Base-by-base conservation (phyloP, 2,113 vertebrate species). In the Dromiciops gliroides region DNA sequence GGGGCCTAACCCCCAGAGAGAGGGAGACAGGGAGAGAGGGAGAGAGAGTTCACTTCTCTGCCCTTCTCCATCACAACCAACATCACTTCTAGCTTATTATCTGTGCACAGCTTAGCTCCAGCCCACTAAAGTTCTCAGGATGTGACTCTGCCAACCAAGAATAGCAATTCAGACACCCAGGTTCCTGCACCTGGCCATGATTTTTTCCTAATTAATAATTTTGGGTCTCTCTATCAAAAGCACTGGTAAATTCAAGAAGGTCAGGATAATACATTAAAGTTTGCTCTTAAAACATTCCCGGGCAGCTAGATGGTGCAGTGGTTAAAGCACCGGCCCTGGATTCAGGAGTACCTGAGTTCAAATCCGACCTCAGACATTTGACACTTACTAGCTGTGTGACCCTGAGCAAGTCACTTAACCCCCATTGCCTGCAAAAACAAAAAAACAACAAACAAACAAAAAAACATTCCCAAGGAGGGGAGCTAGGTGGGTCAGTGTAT, bases 1-100 rank as follows among this genome's bases (percentile, higher is more conserved):
- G 92, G 94, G 93, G 5, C 48, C 90, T 89, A 28, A 2, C 26
- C 50, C 92, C 90, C 47, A 90, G 90, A 91, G 91, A 95, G 28
- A 50, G 53, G 92, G 89, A 47, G 88, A 89, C 31, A 48, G 7
- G 89, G 52, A 91, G 37, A 50, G 53, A 93, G 89, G 11, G 89
- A 37, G 44, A 48, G 8, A 89, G 51, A 91, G 60, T 23, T 93
- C 8, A 1, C 89, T 92, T 90, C 92, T 89, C 8, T 94, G 25
- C 92, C 24, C 31, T 28, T 50, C 89, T 1, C 0, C 7, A 26
- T 25, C 48, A 47, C 23, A 50, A 44, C 44, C 28, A 24, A 22
- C 67, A 89, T n/a, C 50, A 2, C 44, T 53, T 48, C 47, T 90
- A 89, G 89, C n/a, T 51, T 83, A 25, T 4, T 26, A 9, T 89